These are phyloP conservation scores for Pinna nobilis DNA, from an alignment of 1,140 invertebrate species.

Conservation along the genomic window DNA sequence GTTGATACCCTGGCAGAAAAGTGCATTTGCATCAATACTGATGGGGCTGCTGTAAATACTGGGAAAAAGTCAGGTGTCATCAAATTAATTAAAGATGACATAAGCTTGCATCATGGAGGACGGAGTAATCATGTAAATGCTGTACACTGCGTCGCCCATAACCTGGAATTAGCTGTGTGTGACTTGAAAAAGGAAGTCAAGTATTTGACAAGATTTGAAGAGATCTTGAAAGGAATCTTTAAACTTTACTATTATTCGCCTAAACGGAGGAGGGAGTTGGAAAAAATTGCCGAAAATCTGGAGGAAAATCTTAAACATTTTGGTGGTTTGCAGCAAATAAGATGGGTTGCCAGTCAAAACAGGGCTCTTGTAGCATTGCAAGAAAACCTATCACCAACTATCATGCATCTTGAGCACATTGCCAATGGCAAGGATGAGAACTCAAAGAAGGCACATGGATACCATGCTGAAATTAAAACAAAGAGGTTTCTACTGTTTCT, in stretches of 20 bases:
- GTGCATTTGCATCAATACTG: too few species aligned
- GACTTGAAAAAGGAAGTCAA: slow-evolving; percentile 5
- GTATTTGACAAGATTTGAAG: slow-evolving; percentile 21
- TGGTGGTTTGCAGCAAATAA: slow-evolving; percentile 5
- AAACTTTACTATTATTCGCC: slow-evolving; percentile 13
- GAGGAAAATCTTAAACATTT: slow-evolving; percentile 6
- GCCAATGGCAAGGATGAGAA: neutral
- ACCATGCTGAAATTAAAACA: too few species aligned
- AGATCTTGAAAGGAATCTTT: neutral
- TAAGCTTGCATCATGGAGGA: neutral
- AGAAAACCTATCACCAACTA: neutral
- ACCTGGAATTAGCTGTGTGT: slow-evolving; percentile 7
- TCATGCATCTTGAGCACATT: neutral
- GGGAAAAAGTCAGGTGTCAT: neutral
- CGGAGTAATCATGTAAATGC: neutral
- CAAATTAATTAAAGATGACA: neutral
- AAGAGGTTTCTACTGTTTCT: too few species aligned
- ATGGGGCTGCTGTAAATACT: neutral
- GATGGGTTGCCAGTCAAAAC: slow-evolving; percentile 31
- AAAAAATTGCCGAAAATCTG: neutral
- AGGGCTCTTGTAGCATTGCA: slow-evolving; percentile 12
- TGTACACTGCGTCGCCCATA: slow-evolving; percentile 3
- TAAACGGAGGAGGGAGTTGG: neutral
- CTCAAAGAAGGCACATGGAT: too few species aligned
- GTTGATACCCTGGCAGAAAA: too few species aligned